Evolutionary conservation across 2,113 vertebrate genomes (phyloP).

Genomic region (Pollimyrus isidori): DNA sequence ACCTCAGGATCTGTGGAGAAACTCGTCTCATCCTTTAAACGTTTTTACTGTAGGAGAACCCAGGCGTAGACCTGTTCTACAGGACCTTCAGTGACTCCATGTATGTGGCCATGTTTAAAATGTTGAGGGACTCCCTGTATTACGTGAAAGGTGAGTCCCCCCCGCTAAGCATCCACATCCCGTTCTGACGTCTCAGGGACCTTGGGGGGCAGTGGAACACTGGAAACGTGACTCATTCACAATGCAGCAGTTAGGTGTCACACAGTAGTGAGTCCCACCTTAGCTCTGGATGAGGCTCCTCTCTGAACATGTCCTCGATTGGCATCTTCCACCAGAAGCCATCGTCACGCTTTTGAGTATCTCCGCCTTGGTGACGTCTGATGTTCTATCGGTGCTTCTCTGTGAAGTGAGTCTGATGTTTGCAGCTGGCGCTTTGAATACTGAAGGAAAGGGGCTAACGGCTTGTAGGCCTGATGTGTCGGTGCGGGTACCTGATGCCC

Average conservation of each 20-base stretch:
- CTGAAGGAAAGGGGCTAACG: not conserved
- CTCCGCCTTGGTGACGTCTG: not conserved
- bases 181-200: not conserved
- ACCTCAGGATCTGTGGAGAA: not conserved
- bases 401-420: not conserved
- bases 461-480: not conserved
- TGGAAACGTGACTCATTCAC: not conserved
- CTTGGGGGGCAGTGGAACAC: not conserved
- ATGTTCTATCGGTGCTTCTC: not conserved
- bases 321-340: not conserved
- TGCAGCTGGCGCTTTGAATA: not conserved
- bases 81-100: conserved; percentile 84
- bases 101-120: conserved; percentile 92
- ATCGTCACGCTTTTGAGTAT: not conserved
- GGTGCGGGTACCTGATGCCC: not conserved
- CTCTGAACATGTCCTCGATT: not conserved
- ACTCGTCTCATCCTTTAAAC: not conserved
- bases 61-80: conserved; percentile 70
- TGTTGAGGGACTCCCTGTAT: conserved; percentile 90
- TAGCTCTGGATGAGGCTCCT: not conserved
- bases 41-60: conserved; percentile 57
- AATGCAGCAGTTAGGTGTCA: not conserved
- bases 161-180: not conserved
- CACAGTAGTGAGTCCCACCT: not conserved
- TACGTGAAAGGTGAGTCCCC: conserved; percentile 76